Evolutionary conservation across 2,888 invertebrate species (phyloP).

Genomic region (Scelioninae gen. 2): DNA sequence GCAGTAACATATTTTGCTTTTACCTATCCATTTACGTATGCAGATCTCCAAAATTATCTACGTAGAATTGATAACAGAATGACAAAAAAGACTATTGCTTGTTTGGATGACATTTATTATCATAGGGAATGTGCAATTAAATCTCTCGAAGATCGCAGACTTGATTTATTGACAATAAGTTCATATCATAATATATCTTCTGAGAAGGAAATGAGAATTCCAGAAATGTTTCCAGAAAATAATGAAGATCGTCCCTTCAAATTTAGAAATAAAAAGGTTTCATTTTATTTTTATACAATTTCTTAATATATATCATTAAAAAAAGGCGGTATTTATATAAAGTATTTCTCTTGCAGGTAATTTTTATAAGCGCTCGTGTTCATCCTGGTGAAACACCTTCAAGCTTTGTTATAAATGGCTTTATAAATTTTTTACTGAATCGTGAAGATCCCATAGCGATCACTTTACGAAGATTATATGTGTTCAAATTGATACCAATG

Average conservation of each 20-base stretch:
- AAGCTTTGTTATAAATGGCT: conserved; percentile 92
- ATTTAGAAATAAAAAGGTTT: conserved; percentile 87
- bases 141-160: conserved; percentile 85
- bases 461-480: conserved; percentile 83
- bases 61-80: conserved; percentile 82
- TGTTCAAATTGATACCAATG: conserved; percentile 94
- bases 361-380: conserved; percentile 91
- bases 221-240: conserved; percentile 84
- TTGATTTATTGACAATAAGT: conserved; percentile 89
- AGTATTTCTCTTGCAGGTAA: conserved; percentile 77
- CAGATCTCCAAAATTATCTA: conserved; percentile 86
- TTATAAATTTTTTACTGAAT: conserved; percentile 86
- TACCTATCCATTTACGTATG: conserved; percentile 92
- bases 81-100: conserved; percentile 69
- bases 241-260: conserved; percentile 82
- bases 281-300: too few species aligned
- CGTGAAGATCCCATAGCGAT: conserved; percentile 86
- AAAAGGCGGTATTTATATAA: background rate
- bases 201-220: conserved; percentile 84
- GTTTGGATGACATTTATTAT: conserved; percentile 87
- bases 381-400: conserved; percentile 96
- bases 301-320: too few species aligned
- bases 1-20: conserved; percentile 96
- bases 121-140: conserved; percentile 87
- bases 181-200: conserved; percentile 86